These are phyloP conservation scores for Lamellibrachia columna DNA, from an alignment of 2,888 invertebrate species.

Conservation along the genomic window DNA sequence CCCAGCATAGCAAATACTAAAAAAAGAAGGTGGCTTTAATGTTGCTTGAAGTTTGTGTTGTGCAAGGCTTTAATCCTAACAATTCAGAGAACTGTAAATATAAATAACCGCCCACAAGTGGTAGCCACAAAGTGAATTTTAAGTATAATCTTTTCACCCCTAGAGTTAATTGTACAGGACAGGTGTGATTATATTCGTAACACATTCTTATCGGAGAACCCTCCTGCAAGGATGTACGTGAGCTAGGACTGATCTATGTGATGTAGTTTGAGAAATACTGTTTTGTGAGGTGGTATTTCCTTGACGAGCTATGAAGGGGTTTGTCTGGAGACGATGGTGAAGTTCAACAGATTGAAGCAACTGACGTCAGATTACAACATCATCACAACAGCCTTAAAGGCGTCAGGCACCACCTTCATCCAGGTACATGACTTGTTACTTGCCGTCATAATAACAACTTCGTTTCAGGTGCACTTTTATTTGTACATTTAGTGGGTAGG, in stretches of 20 bases:
- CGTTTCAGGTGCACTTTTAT: background rate
- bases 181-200: too few species aligned
- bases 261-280: background rate
- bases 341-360: slow-evolving; percentile 83
- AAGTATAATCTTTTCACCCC: too few species aligned
- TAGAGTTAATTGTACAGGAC: too few species aligned
- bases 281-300: background rate
- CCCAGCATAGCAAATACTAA: background rate
- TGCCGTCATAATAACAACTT: background rate
- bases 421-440: slow-evolving; percentile 69
- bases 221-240: background rate
- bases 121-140: too few species aligned
- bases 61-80: background rate
- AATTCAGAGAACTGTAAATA: too few species aligned
- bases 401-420: slow-evolving; percentile 78
- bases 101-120: too few species aligned
- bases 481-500: too few species aligned
- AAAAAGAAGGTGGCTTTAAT: background rate
- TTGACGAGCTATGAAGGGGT: slow-evolving; percentile 73
- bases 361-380: slow-evolving; percentile 76
- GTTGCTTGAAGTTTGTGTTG: background rate
- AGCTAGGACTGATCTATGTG: background rate
- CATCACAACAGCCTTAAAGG: slow-evolving; percentile 79
- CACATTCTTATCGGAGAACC: too few species aligned
- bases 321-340: slow-evolving; percentile 81